Evolutionary conservation across 1,140 invertebrate genomes (phyloP), one percentile per base, ranked within the genome.

Genomic region (Drosophila eugracilis): DNA sequence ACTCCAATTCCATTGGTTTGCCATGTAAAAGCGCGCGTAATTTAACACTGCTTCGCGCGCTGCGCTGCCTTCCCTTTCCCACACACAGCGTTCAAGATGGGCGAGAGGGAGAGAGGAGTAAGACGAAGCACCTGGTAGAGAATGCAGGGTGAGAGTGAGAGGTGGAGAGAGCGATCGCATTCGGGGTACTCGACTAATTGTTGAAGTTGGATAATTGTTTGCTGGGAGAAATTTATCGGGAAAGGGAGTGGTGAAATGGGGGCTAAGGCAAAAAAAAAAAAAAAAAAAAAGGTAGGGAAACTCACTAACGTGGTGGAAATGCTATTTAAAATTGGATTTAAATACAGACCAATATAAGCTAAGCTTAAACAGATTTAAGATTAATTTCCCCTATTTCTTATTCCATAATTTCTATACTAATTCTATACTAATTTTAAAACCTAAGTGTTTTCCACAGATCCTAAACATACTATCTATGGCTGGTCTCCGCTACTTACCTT

Each of bases 401-500:
- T n/a, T 7, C 26, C 6, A 9, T 28, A 28, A 30, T 30, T 30
- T 30, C 1, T 26, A 26, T 1, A n/a, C n/a, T n/a, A n/a, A n/a
- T n/a, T 26, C 5, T 26, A 3, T 26, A 7, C 1, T 6, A 26
- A 26, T 26, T 2, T 3, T 6, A 26, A 26, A 26, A 26, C 5
- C 5, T 9, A 15, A 3, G 14, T 3, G 6, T 1, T 37, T 37
- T 3, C 9, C 5, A 19, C 17, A 41, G 17, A 19, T 41, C 17
- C 12, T 1, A 12, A 21, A 19, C 4, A 12, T 12, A 3, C 12
- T 10, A n/a, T n/a, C n/a, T n/a, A n/a, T n/a, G n/a, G n/a, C n/a
- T n/a, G n/a, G 37, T 19, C 9, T 42, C 1, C 12, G 12, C 4
- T 4, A 78, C 66, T 84, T 73, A 92, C 91, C 90, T 94, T 94